A percentile compares a stretch with the other conserved stretches of the same genome.
These are phyloP conservation scores for Tetraneura akinire DNA, from an alignment of 1,140 invertebrate species.

Conservation along the genomic window DNA sequence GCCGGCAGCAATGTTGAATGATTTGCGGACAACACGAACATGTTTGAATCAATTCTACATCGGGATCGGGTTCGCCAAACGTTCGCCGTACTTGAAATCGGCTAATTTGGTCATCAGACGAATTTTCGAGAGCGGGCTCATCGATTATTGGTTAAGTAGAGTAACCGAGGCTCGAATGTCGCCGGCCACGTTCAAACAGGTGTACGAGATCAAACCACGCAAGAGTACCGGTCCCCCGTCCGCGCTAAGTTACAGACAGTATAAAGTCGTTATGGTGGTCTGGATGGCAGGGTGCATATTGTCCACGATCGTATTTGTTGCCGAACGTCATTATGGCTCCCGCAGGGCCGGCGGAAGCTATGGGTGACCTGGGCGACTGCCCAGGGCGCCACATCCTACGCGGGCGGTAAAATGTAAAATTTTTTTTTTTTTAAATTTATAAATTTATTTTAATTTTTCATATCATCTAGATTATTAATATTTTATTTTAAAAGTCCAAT, in stretches of 20 bases:
- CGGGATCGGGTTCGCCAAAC: constrained; percentile 38
- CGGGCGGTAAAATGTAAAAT: too few relatives aligned
- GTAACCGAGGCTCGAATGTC: constrained; percentile 29
- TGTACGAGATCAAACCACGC: constrained; percentile 41
- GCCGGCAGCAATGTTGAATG: constrained; percentile 18
- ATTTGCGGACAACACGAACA: constrained; percentile 28
- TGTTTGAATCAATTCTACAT: constrained; percentile 39
- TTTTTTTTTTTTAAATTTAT: too few relatives aligned
- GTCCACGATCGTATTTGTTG: background rate
- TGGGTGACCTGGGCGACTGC: too few relatives aligned
- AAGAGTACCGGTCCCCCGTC: background rate
- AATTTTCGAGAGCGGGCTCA: constrained; percentile 44
- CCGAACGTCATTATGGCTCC: background rate
- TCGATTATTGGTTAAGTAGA: constrained; percentile 42
- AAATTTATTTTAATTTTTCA: too few relatives aligned
- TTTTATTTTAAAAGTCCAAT: too few relatives aligned
- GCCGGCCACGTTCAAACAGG: constrained; percentile 32
- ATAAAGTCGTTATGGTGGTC: constrained; percentile 7
- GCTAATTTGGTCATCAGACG: constrained; percentile 24
- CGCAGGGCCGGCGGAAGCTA: too few relatives aligned
- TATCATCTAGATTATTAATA: too few relatives aligned
- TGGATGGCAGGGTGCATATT: constrained; percentile 1
- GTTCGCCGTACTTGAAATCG: constrained; percentile 6
- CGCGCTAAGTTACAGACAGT: constrained; percentile 12
- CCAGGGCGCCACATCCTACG: too few relatives aligned